A percentile compares a stretch with the other conserved stretches of the same genome.
Evolutionary conservation across 2,797 vertebrate genomes (phyloP).

Genomic region (Trichosurus vulpecula): DNA sequence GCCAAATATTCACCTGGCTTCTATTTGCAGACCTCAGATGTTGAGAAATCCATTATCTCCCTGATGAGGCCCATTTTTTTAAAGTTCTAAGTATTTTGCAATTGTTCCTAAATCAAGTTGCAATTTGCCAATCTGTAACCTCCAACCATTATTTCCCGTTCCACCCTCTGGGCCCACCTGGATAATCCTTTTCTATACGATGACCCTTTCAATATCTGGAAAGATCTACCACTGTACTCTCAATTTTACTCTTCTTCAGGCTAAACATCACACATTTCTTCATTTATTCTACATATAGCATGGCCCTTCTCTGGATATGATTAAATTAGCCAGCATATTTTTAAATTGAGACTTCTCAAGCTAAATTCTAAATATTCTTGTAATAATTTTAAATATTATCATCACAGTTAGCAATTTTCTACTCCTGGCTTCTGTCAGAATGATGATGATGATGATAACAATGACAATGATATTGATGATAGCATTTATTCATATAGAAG

Average conservation of each 20-base stretch:
- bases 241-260: background rate
- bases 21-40: background rate
- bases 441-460: background rate
- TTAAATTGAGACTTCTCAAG: background rate
- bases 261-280: background rate
- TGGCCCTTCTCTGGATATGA: background rate
- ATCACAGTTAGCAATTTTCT: background rate
- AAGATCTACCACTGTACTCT: background rate
- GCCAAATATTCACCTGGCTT: background rate
- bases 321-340: background rate
- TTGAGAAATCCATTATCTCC: background rate
- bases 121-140: background rate
- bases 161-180: background rate
- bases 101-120: background rate
- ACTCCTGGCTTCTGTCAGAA: background rate
- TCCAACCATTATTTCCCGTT: background rate
- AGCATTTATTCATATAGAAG: background rate
- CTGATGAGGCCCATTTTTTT: background rate
- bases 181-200: background rate
- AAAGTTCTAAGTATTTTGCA: background rate
- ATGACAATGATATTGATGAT: background rate
- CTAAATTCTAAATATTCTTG: background rate
- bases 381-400: background rate
- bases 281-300: background rate
- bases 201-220: background rate